A percentile compares a stretch with the other conserved stretches of the same genome.
Conservation (phyloP, 2,888 invertebrate genomes). For the Meteorus colon region DNA sequence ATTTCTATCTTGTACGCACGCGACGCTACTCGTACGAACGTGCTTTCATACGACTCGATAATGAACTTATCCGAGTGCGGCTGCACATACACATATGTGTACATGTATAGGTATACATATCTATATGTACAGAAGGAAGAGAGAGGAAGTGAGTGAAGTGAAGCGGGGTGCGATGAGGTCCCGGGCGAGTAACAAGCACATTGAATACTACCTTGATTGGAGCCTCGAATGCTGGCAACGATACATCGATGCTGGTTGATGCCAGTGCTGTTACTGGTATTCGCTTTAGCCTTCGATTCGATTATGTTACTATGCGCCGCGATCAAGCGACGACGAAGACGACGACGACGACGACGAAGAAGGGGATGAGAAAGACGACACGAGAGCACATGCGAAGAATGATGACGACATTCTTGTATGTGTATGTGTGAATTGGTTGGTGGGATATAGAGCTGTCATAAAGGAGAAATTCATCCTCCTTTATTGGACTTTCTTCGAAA, state of each 20-base stretch:
- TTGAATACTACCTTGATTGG: constrained; percentile 68
- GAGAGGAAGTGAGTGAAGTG: not conserved
- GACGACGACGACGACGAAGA: constrained; percentile 12
- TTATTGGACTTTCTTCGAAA: not conserved
- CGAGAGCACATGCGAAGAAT: not conserved
- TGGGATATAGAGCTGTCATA: not conserved
- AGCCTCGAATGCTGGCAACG: constrained; percentile 56
- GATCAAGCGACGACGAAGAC: constrained; percentile 1
- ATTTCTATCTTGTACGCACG: constrained; percentile 36
- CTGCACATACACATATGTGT: constrained; percentile 8
- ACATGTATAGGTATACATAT: constrained; percentile 21
- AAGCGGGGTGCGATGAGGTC: constrained; percentile 28
- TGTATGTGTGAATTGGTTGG: not conserved
- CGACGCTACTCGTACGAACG: constrained; percentile 26
- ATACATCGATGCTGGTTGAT: constrained; percentile 44
- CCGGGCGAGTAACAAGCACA: constrained; percentile 63
- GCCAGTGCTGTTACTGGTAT: constrained; percentile 42
- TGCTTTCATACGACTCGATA: constrained; percentile 52
- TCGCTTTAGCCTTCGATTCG: constrained; percentile 50
- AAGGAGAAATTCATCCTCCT: not conserved
- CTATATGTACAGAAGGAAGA: not conserved
- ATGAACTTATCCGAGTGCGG: constrained; percentile 56
- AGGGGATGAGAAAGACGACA: not conserved
- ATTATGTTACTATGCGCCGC: constrained; percentile 49
- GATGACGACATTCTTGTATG: not conserved